Percentiles rank a stretch among this genome's conserved stretches.
These are phyloP conservation scores for Pandemis heparana DNA, from an alignment of 2,888 invertebrate genomes.

Conservation along the genomic window DNA sequence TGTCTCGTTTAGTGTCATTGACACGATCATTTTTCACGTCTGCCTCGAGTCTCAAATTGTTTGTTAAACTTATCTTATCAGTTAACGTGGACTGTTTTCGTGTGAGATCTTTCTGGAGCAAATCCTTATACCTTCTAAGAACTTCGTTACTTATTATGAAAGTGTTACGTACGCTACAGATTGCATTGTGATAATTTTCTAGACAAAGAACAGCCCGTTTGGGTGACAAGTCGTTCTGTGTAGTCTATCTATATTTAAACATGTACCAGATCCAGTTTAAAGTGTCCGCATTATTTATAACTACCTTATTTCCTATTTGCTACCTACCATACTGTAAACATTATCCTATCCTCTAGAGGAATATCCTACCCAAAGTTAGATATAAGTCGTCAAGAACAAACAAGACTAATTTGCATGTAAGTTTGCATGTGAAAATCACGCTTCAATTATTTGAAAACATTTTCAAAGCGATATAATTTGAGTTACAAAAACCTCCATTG, in stretches of 20 bases:
- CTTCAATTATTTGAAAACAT: conserved; percentile 59
- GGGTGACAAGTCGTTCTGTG: too few relatives aligned
- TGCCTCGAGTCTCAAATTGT: background rate
- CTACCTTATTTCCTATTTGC: conserved; percentile 2
- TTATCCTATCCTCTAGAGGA: conserved; percentile 10
- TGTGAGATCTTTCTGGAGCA: background rate
- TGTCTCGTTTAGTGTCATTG: conserved; percentile 41
- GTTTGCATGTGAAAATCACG: conserved; percentile 51
- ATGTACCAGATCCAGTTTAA: conserved; percentile 3
- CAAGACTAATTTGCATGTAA: conserved; percentile 37
- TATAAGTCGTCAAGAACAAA: conserved; percentile 22
- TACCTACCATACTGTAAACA: background rate
- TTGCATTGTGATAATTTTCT: background rate
- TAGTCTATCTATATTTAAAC: conserved; percentile 18
- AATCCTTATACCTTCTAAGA: background rate
- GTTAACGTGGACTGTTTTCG: background rate
- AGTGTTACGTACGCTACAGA: background rate
- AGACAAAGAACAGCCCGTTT: conserved; percentile 6
- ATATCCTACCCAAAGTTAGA: conserved; percentile 14
- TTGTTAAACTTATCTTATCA: conserved; percentile 3
- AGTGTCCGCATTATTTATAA: conserved; percentile 9
- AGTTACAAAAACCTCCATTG: conserved; percentile 69
- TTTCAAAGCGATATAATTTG: conserved; percentile 71
- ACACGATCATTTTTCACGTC: conserved; percentile 20
- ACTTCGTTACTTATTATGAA: background rate